A percentile compares a stretch with the other conserved stretches of the same genome.
Evolutionary conservation across 2,888 invertebrate species (phyloP).

Genomic region (Nomada hirtipes): DNA sequence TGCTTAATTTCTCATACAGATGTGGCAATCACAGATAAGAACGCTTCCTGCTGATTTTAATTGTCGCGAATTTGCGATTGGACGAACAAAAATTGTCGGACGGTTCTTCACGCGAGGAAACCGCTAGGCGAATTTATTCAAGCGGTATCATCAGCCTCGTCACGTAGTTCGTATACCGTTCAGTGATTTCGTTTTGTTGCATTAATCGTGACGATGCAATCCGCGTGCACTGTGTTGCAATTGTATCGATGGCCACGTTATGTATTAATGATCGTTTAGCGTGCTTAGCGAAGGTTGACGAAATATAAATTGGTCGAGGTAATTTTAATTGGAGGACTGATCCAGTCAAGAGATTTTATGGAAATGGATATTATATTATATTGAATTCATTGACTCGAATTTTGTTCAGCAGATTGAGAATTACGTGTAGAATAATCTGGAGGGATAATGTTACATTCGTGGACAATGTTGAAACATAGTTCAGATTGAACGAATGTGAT

Average conservation of each 20-base stretch:
- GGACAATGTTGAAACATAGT: too few species aligned
- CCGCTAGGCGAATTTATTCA: constrained; percentile 52
- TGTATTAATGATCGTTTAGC: constrained; percentile 20
- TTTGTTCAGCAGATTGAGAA: too few species aligned
- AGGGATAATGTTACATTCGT: too few species aligned
- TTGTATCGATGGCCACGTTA: not conserved
- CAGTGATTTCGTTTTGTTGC: constrained; percentile 26
- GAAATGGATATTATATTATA: too few species aligned
- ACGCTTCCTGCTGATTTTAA: constrained; percentile 2
- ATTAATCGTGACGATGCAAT: constrained; percentile 18
- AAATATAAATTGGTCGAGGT: constrained; percentile 13
- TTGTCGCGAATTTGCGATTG: not conserved
- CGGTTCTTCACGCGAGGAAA: constrained; percentile 30
- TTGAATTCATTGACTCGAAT: too few species aligned
- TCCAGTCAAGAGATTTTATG: not conserved
- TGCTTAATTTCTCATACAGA: not conserved
- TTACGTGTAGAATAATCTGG: too few species aligned
- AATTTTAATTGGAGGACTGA: not conserved
- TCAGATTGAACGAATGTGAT: too few species aligned
- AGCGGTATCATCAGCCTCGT: constrained; percentile 34
- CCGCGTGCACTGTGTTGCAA: not conserved
- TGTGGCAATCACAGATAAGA: constrained; percentile 2
- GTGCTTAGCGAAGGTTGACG: not conserved
- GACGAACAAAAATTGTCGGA: constrained; percentile 18
- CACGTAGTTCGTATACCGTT: constrained; percentile 44